phyloP scores from a whole-genome alignment of 2,797 vertebrate species.

The Meda fulgida region DNA sequence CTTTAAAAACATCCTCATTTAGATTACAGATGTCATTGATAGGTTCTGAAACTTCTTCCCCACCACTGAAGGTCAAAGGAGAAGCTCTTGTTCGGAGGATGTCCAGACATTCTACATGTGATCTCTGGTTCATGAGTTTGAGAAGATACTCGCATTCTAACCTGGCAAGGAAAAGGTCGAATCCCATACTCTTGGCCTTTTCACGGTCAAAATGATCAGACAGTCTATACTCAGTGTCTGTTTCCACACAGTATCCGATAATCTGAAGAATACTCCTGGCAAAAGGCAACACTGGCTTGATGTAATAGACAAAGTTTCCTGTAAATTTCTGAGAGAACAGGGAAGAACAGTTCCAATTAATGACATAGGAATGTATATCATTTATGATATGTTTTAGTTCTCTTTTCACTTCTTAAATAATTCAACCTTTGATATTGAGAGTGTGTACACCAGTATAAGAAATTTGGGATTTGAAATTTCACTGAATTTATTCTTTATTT shows the following conservation, averaged over 20 bases:
- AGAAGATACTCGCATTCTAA: slow-evolving; percentile 77
- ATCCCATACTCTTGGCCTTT: slow-evolving; percentile 74
- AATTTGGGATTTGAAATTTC: not conserved
- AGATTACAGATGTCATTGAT: slow-evolving; percentile 28
- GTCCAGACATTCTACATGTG: slow-evolving; percentile 57
- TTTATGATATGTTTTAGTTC: not conserved
- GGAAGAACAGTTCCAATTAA: slow-evolving; percentile 3
- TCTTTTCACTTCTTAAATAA: not conserved
- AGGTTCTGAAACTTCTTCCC: slow-evolving; percentile 10
- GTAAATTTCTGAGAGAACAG: slow-evolving; percentile 82
- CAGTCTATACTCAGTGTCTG: slow-evolving; percentile 78
- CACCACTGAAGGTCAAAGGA: not conserved
- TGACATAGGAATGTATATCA: not conserved
- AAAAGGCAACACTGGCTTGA: slow-evolving; percentile 78
- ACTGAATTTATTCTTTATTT: not conserved
- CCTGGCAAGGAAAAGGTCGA: slow-evolving; percentile 85
- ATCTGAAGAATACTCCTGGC: slow-evolving; percentile 77
- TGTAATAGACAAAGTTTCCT: slow-evolving; percentile 84
- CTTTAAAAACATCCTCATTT: slow-evolving; percentile 51
- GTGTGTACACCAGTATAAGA: not conserved
- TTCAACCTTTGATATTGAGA: not conserved
- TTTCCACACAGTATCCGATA: slow-evolving; percentile 81
- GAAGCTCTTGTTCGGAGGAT: slow-evolving; percentile 62
- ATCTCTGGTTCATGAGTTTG: slow-evolving; percentile 70
- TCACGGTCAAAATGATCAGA: slow-evolving; percentile 70